Base-by-base conservation (phyloP, 2,113 vertebrate genomes). In the Athene noctua region DNA sequence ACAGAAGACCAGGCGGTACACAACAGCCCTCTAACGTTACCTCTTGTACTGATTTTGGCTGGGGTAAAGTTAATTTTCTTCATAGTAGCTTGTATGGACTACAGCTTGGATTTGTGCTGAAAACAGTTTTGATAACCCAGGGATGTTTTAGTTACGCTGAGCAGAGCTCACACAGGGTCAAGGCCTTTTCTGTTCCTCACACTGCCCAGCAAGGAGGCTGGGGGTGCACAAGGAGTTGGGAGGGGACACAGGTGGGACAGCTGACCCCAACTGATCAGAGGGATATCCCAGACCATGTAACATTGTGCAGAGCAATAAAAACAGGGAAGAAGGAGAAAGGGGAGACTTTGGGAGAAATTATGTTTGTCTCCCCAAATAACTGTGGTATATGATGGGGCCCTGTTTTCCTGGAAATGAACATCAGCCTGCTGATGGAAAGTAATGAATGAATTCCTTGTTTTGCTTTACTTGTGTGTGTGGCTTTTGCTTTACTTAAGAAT, bases 301-400 rank as follows among this genome's bases (percentile, higher is more conserved):
- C 44, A 46, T 17, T 2, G 7, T 42, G 42, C 25, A 3, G 16
- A 46, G 44, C 44, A 46, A 46, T 18, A 46, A 46, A 46, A 46
- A 46, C 44, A 46, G 44, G 44, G 32, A 77, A 29, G 52, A 32
- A 71, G 57, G 11, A 57, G 52, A 34, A 80, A 34, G 11, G 7
- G 13, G 19, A 4, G 9, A 49, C 1, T 0, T 20, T 52, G 0
- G 3, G 19, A 46, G 29, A 14, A 13, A 8, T 12, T 36, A 15
- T 0, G 1, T 85, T 72, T 65, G 11, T 32, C 46, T 73, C 61
- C 38, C 29, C 46, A 22, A 61, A 20, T 21, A 10, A 47, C 6
- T 0, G 3, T 40, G 38, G 18, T 0, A 2, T 0, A 2, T 36
- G 20, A n/a, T 40, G 16, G 25, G 80, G 23, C 59, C 8, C 19